Evolutionary conservation across 2,888 invertebrate genomes (phyloP).

Genomic region (Agrochola litura): DNA sequence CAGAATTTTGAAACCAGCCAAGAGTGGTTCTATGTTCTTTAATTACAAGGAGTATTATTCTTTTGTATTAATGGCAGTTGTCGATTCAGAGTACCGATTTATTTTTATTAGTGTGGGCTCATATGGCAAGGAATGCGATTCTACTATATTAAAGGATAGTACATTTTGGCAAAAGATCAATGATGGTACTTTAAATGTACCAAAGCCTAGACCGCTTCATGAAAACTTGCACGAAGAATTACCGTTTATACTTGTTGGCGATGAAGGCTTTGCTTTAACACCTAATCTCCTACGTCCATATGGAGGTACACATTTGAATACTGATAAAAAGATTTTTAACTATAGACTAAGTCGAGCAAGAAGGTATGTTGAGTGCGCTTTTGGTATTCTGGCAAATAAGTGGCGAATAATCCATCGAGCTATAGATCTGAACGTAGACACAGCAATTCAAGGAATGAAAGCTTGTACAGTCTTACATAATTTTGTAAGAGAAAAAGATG

Average conservation of each 20-base stretch:
- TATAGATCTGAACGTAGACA: slow-evolving; percentile 44
- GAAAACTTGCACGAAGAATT: slow-evolving; percentile 48
- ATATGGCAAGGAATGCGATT: slow-evolving; percentile 61
- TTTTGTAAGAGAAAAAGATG: slow-evolving; percentile 60
- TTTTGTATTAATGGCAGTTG: slow-evolving; percentile 59
- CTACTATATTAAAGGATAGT: slow-evolving; percentile 59
- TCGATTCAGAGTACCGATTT: slow-evolving; percentile 64
- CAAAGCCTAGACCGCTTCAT: slow-evolving; percentile 59
- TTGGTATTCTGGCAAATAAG: slow-evolving; percentile 45
- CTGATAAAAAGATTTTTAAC: slow-evolving; percentile 66
- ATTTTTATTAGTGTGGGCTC: slow-evolving; percentile 56
- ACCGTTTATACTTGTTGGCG: slow-evolving; percentile 60
- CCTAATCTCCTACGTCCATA: slow-evolving; percentile 56
- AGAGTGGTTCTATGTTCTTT: slow-evolving; percentile 31
- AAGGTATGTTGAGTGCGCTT: slow-evolving; percentile 68
- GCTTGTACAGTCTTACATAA: slow-evolving; percentile 36
- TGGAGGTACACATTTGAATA: slow-evolving; percentile 60
- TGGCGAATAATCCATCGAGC: slow-evolving; percentile 39
- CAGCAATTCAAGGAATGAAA: slow-evolving; percentile 29
- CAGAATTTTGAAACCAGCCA: slow-evolving; percentile 40
- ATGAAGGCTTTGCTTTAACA: slow-evolving; percentile 61
- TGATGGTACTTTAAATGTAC: slow-evolving; percentile 57
- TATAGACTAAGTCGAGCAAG: slow-evolving; percentile 72
- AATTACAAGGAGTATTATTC: slow-evolving; percentile 34
- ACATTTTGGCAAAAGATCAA: slow-evolving; percentile 62